A percentile compares a stretch with the other conserved stretches of the same genome.
Conservation (phyloP, 2,797 vertebrate genomes). For the Mycteria americana region DNA sequence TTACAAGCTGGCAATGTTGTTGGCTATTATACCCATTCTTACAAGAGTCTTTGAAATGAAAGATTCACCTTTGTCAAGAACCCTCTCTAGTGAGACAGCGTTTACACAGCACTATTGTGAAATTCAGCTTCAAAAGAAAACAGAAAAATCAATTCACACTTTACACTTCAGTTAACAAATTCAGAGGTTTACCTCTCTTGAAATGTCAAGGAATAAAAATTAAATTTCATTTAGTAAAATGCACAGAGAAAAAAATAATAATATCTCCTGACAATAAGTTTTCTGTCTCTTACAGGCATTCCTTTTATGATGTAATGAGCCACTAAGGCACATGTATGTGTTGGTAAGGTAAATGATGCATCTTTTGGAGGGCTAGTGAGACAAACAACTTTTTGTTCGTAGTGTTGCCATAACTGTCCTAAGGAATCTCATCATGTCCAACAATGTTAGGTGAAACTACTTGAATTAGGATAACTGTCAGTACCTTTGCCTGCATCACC, state of each 20-base stretch:
- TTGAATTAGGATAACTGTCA: neutral
- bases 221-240: neutral
- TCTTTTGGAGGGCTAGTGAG: neutral
- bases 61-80: neutral
- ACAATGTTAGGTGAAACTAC: neutral
- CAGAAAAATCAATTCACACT: conserved; percentile 13
- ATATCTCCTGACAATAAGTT: neutral
- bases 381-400: neutral
- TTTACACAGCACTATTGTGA: neutral
- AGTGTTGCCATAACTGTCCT: neutral
- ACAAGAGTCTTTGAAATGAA: neutral
- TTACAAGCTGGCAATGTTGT: neutral
- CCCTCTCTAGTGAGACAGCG: neutral
- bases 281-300: neutral
- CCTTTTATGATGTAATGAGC: neutral
- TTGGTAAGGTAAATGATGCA: neutral
- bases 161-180: neutral
- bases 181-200: neutral
- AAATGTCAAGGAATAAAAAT: neutral
- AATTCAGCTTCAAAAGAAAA: conserved; percentile 1
- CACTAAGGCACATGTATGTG: neutral
- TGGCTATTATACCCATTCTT: neutral
- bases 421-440: rapidly evolving
- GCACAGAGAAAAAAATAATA: neutral
- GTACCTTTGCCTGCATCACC: neutral